These are phyloP conservation scores for Scomber japonicus DNA, from an alignment of 2,113 vertebrate genomes.

Conservation along the genomic window DNA sequence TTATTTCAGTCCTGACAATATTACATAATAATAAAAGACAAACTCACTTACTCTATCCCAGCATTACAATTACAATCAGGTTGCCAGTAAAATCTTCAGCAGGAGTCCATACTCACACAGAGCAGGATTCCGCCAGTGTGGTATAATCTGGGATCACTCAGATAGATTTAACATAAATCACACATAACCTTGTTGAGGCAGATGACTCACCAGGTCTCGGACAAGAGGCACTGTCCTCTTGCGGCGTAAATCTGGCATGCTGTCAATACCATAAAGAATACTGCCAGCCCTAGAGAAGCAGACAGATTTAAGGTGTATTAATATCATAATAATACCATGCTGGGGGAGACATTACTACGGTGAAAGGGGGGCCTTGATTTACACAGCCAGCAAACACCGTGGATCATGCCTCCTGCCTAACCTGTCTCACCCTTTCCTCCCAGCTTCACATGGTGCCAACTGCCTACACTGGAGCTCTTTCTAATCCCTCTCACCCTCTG, in stretches of 20 bases:
- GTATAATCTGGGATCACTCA: constrained; percentile 62
- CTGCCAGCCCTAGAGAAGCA: constrained; percentile 87
- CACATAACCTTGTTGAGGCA: constrained; percentile 79
- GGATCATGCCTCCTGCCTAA: constrained; percentile 69
- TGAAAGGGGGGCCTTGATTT: constrained; percentile 78
- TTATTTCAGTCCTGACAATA: not conserved
- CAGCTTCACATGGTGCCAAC: constrained; percentile 29
- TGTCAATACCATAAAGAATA: constrained; percentile 98
- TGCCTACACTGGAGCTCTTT: constrained; percentile 16
- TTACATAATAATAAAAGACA: constrained; percentile 11
- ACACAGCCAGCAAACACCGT: constrained; percentile 67
- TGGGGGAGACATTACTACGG: constrained; percentile 75
- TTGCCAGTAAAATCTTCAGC: constrained; percentile 40
- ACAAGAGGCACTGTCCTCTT: constrained; percentile 97
- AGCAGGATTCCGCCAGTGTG: constrained; percentile 55
- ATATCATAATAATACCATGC: constrained; percentile 86
- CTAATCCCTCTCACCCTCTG: constrained; percentile 35
- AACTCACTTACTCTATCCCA: constrained; percentile 25
- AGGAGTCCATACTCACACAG: constrained; percentile 52
- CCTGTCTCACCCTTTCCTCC: constrained; percentile 49
- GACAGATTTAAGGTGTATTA: constrained; percentile 85
- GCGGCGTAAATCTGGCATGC: constrained; percentile 98
- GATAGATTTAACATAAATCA: constrained; percentile 80
- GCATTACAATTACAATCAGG: constrained; percentile 11
- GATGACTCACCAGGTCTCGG: constrained; percentile 95